Conservation (phyloP, 2,888 invertebrate genomes). For the Endomychus coccineus region DNA sequence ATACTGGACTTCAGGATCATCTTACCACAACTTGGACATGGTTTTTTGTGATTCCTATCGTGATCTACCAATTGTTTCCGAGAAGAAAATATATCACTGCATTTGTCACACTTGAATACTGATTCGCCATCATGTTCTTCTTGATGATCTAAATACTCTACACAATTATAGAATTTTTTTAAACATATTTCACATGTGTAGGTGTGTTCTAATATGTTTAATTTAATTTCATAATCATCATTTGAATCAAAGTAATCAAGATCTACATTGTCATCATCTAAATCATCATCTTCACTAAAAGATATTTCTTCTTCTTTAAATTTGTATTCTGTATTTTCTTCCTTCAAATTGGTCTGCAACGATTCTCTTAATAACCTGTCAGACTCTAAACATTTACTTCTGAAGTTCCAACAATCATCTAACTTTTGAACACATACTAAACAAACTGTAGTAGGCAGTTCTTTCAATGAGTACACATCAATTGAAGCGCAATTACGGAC, state of each 20-base stretch:
- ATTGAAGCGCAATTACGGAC: constrained; percentile 31
- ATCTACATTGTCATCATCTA: constrained; percentile 11
- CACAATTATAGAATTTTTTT: constrained; percentile 23
- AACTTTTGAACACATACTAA: constrained; percentile 28
- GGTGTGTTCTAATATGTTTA: constrained; percentile 10
- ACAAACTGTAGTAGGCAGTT: constrained; percentile 27
- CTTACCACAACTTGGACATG: constrained; percentile 32
- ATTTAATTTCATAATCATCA: too few species aligned
- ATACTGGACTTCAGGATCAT: constrained; percentile 29
- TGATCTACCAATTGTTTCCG: constrained; percentile 27
- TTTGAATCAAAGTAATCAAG: not conserved
- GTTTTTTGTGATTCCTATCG: constrained; percentile 26
- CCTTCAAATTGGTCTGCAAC: too few species aligned
- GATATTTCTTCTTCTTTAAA: constrained; percentile 8
- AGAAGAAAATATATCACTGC: constrained; percentile 23
- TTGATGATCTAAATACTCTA: constrained; percentile 33
- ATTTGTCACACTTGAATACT: constrained; percentile 33
- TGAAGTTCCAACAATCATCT: constrained; percentile 30
- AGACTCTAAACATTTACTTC: constrained; percentile 28
- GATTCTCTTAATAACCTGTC: constrained; percentile 23
- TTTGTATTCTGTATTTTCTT: constrained; percentile 10
- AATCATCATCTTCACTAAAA: constrained; percentile 7
- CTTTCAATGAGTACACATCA: constrained; percentile 21
- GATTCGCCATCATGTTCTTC: constrained; percentile 27
- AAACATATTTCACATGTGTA: constrained; percentile 31